Evolutionary conservation across 2,113 vertebrate species (phyloP), one percentile per base, ranked within the genome.

Genomic region (Petroica traversi): DNA sequence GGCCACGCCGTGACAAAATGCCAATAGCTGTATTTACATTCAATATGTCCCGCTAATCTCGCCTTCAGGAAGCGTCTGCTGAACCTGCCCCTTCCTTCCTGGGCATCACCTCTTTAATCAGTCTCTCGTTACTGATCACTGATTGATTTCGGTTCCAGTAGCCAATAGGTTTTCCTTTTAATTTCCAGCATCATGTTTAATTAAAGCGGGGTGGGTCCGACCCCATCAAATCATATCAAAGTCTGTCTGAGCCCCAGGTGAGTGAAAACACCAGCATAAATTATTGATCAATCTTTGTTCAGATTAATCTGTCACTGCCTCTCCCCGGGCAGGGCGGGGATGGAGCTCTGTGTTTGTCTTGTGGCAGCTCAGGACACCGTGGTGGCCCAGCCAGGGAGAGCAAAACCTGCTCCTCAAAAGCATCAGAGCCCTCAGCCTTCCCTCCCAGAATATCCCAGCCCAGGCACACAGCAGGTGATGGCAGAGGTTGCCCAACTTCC

Each of bases 151-250:
- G 1, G 86, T 81, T 94, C 61, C 36, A 55, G 76, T 36, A 75
- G 59, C 92, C 95, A 81, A 89, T 86, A 54, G 45, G 82, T 92
- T 95, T 88, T 43, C 74, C 96, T 96, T 97, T 91, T 97, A 93
- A 98, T 98, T 97, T 97, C 77, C 97, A 75, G 71, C 85, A 89
- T 96, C 93, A 78, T 86, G 73, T 98, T 98, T 98, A 96, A 98
- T 98, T 98, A 98, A 97, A 89, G 81, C 66, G 28, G 96, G 95
- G 97, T 96, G 93, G 87, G 79, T 78, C 93, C 5, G 59, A 96
- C 96, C 97, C 96, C 94, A 96, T 98, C 98, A 96, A 68, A 92
- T 74, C 63, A 48, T 69, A 97, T 97, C 96, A 91, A 88, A 96
- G 94, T n/a, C 91, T 89, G 69, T 71, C 94, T 25, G 26, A 75